A percentile compares a stretch with the other conserved stretches of the same genome.
These are phyloP conservation scores for Trachelipus rathkii DNA, from an alignment of 1,140 invertebrate species.

Conservation along the genomic window DNA sequence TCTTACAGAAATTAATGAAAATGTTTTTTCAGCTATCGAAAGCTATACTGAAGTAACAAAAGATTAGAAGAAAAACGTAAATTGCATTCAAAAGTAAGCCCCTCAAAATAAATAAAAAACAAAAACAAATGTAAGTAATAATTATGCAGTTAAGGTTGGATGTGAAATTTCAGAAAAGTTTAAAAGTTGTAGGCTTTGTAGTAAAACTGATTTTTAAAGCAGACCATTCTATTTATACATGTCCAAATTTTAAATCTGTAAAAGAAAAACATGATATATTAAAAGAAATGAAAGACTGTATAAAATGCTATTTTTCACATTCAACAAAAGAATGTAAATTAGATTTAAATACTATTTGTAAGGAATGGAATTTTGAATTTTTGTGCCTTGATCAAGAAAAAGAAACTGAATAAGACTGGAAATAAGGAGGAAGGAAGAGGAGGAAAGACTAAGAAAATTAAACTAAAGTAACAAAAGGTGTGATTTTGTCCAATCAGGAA, in stretches of 20 bases:
- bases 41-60: neutral
- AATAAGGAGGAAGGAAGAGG: no score
- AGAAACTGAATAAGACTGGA: neutral
- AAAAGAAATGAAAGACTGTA: neutral
- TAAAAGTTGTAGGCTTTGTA: neutral
- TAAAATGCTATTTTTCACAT: neutral
- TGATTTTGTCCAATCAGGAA: neutral
- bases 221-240: conserved; percentile 1
- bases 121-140: neutral
- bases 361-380: neutral
- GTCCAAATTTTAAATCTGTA: neutral
- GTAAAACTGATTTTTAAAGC: neutral
- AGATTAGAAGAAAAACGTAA: neutral
- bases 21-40: conserved; percentile 14
- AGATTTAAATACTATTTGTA: conserved; percentile 1
- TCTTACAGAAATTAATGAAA: neutral
- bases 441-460: neutral
- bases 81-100: neutral
- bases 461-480: neutral
- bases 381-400: neutral
- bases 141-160: neutral
- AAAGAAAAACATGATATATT: neutral
- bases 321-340: neutral
- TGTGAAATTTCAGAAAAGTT: neutral
- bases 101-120: neutral